These are phyloP conservation scores for Nomada goodeniana DNA, from an alignment of 2,888 invertebrate species.

Conservation along the genomic window DNA sequence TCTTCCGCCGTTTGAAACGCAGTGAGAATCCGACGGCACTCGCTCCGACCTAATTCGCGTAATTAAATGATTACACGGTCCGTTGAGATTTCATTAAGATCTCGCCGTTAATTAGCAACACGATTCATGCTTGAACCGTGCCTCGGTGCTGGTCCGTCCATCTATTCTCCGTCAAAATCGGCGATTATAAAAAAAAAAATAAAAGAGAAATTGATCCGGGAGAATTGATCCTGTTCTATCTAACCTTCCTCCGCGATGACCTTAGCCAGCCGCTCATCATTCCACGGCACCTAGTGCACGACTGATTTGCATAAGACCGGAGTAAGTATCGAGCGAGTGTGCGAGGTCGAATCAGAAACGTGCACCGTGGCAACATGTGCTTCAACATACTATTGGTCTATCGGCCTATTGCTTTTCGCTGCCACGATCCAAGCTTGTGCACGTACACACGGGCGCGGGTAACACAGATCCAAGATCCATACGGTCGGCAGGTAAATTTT, in stretches of 20 bases:
- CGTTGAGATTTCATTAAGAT: conserved; percentile 53
- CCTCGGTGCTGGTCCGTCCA: too few species aligned
- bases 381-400: conserved; percentile 31
- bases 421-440: conserved; percentile 34
- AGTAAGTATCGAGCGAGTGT: conserved; percentile 60
- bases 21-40: conserved; percentile 44
- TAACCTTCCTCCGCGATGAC: conserved; percentile 75
- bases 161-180: too few species aligned
- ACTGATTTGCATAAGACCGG: conserved; percentile 72
- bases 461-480: too few species aligned
- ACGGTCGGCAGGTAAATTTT: conserved; percentile 28
- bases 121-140: background rate
- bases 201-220: background rate
- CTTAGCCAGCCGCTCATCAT: conserved; percentile 74
- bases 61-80: conserved; percentile 61
- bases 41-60: conserved; percentile 52
- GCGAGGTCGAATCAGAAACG: conserved; percentile 55
- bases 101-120: conserved; percentile 54
- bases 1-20: conserved; percentile 48
- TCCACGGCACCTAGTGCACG: conserved; percentile 54
- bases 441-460: background rate
- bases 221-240: conserved; percentile 31
- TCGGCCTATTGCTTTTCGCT: conserved; percentile 47
- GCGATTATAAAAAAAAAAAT: background rate
- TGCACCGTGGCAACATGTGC: conserved; percentile 45